Evolutionary conservation across 1,140 invertebrate species (phyloP).

Genomic region (Drosophila neocordata): DNA sequence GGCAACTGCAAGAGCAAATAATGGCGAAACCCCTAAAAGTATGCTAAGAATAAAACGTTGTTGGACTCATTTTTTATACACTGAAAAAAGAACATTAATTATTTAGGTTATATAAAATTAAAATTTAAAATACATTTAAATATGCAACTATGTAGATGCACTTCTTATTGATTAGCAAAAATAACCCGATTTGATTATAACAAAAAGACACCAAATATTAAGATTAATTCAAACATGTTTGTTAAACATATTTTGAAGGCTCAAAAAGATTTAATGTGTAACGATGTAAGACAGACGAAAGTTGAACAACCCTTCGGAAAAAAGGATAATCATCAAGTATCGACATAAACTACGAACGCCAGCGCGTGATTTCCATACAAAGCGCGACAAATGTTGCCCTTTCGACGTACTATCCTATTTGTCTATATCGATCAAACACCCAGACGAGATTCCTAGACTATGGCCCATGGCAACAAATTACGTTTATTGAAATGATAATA

Average conservation of each 20-base stretch:
- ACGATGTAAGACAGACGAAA: not conserved
- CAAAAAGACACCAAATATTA: not conserved
- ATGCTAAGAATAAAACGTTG: constrained; percentile 58
- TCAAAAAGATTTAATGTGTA: not conserved
- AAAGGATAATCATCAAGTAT: constrained; percentile 42
- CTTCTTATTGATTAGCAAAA: no score
- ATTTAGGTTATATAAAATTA: no score
- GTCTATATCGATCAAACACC: constrained; percentile 69
- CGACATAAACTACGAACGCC: constrained; percentile 53
- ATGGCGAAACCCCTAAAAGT: constrained; percentile 43
- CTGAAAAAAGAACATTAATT: not conserved
- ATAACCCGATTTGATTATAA: no score
- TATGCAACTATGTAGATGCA: no score
- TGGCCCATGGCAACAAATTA: constrained; percentile 38
- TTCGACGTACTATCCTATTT: constrained; percentile 23
- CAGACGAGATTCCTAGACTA: constrained; percentile 17
- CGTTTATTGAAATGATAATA: constrained; percentile 62
- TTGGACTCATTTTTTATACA: constrained; percentile 59
- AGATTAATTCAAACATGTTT: not conserved
- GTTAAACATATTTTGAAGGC: not conserved
- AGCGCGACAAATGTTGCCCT: constrained; percentile 33
- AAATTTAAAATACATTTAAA: not conserved
- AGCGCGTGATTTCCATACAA: constrained; percentile 65
- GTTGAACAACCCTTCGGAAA: constrained; percentile 62
- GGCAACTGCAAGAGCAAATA: constrained; percentile 44